phyloP scores from a whole-genome alignment of 2,113 vertebrate genomes.

The Micromys minutus region DNA sequence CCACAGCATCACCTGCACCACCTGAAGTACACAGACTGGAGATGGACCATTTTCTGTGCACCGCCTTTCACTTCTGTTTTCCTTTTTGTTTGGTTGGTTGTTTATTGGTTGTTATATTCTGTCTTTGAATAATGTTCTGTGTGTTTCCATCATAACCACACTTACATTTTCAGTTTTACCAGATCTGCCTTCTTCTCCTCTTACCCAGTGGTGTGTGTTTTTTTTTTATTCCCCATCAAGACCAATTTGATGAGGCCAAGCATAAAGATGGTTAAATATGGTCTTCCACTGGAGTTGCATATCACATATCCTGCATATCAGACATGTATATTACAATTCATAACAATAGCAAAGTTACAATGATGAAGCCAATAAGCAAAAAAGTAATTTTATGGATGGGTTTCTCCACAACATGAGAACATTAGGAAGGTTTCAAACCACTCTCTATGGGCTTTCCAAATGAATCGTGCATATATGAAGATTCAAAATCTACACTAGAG shows the following conservation, averaged over 20 bases:
- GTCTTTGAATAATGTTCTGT: not conserved
- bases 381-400: not conserved
- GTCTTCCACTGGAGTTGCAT: not conserved
- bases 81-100: not conserved
- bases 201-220: not conserved
- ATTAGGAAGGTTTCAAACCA: not conserved
- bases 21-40: not conserved
- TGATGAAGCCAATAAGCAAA: not conserved
- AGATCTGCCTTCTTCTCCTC: not conserved
- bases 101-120: not conserved
- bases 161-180: not conserved
- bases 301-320: not conserved
- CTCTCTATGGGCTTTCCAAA: not conserved
- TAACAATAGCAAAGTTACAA: not conserved
- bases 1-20: not conserved
- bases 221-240: not conserved
- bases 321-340: not conserved
- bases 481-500: not conserved
- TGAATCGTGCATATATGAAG: not conserved
- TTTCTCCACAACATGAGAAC: not conserved
- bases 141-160: not conserved
- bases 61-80: not conserved
- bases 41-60: not conserved
- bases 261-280: not conserved
- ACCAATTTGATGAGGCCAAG: not conserved